These are phyloP conservation scores for Drosophila ficusphila DNA, from an alignment of 1,140 invertebrate genomes.

Conservation along the genomic window DNA sequence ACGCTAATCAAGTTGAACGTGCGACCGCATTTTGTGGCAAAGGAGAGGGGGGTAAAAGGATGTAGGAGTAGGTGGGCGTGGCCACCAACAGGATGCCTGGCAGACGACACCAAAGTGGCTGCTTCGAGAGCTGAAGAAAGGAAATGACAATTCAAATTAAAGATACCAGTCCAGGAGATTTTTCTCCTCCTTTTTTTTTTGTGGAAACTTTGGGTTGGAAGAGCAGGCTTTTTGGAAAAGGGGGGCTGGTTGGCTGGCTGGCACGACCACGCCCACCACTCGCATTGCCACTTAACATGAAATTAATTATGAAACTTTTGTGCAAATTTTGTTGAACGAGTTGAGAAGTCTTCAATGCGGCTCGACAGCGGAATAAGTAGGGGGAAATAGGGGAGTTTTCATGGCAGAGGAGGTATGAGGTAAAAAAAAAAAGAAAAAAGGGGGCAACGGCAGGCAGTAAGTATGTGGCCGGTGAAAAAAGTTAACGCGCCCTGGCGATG, in stretches of 20 bases:
- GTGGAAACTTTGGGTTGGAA: too few species aligned
- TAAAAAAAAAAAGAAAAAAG: background rate
- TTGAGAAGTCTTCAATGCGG: conserved; percentile 68
- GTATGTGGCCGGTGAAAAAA: conserved; percentile 59
- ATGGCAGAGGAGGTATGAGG: background rate
- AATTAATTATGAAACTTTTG: conserved; percentile 83
- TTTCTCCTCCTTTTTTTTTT: background rate
- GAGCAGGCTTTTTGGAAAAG: background rate
- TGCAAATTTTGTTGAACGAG: conserved; percentile 81
- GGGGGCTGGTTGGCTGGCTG: conserved; percentile 11
- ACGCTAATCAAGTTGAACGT: conserved; percentile 81
- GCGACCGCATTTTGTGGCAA: conserved; percentile 18
- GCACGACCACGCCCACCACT: conserved; percentile 43
- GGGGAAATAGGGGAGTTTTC: conserved; percentile 20
- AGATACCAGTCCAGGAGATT: conserved; percentile 52
- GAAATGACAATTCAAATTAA: conserved; percentile 83
- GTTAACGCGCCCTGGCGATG: conserved; percentile 62
- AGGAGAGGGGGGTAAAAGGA: background rate
- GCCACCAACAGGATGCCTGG: conserved; percentile 45
- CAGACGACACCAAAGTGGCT: conserved; percentile 48
- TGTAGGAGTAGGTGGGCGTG: conserved; percentile 18
- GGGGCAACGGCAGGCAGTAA: conserved; percentile 11
- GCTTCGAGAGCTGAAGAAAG: conserved; percentile 64
- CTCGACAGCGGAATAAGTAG: conserved; percentile 12
- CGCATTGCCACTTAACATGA: conserved; percentile 81